Evolutionary conservation across 2,888 invertebrate genomes (phyloP), one percentile per base, ranked within the genome.

Genomic region (Chrysolina haemoptera): DNA sequence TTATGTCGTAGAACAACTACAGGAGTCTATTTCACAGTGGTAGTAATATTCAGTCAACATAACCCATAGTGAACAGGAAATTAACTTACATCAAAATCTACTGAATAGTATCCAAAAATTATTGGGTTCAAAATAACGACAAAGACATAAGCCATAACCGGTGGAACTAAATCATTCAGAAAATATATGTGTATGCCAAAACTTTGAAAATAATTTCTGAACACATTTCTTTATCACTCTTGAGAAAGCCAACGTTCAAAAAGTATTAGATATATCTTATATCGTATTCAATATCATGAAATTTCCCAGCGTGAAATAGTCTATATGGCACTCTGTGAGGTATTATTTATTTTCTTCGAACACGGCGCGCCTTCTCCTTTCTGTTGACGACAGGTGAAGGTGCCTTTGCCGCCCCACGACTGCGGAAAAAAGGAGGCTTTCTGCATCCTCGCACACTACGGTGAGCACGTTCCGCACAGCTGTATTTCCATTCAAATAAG

Each of bases 261-360:
- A 82, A 80, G 76, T 78, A 79, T 81, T 80, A 82, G 82, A 82
- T 83, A 82, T 81, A 80, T 81, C 79, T 80, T 81, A 83, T 82
- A 81, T 81, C 81, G 82, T 77, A 84, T 83, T 84, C 82, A 82
- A 83, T 83, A 82, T 81, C 80, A 73, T 79, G 79, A 82, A 82
- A 84, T 83, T 83, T 83, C 83, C 78, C 81, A 79, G 76, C 81
- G 82, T 81, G 82, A 82, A 82, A 82, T 83, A 81, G 82, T 83
- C 82, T 83, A 80, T 82, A 81, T 78, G 80, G 80, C 82, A 80
- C 82, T 82, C 80, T 79, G 82, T 78, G 74, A 73, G 78, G 77
- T 78, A 75, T 77, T 77, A 77, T 77, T 77, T 77, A 79, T 79
- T 77, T 77, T 77, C 70, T 73, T 70, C 63, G 68, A 67, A 69